Base-by-base conservation (phyloP, 2,797 vertebrate species). In the Catharus ustulatus region DNA sequence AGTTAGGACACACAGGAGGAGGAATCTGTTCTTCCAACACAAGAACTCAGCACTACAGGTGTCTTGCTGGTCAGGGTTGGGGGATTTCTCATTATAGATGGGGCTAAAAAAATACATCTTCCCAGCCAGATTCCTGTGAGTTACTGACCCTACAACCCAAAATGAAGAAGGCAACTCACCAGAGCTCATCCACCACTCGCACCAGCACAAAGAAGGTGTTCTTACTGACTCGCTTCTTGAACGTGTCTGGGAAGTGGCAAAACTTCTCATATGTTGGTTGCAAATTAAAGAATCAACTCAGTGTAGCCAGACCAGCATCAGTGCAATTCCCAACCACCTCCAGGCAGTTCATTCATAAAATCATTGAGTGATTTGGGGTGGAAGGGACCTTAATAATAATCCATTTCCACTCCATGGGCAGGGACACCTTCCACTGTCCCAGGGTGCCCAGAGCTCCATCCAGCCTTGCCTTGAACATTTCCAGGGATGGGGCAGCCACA, bases 131-230 rank as follows among this genome's bases (percentile, higher is more conserved):
- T 14, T 24, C n/a, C 29, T 34, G 13, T 57, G 7, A 21, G 45
- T 3, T 9, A 29, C 15, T 51, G 66, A 66, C 54, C 32, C 40
- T n/a, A 1, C 42, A 23, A 0, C 32, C 24, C 40, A 1, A 40
- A 78, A 67, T 0, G 3, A 87, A 78, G 84, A 19, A 7, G 18
- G 11, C 17, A 74, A 98, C 99, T 99, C 97, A 99, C 99, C 99
- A 99, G 88, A 99, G 98, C 97, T 99, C 99, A 23, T 99, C 99
- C 93, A 99, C 99, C 75, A 99, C 99, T 48, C 99, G 97, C 68
- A 99, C 99, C 97, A 99, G 98, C 93, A 99, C 99, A 4, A 99
- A 99, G 98, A 99, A 99, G 0, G 99, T 99, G 97, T 99, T 99
- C 97, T 99, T 99, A 98, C 99, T 99, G 96, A 99, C 99, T 3